phyloP scores from a whole-genome alignment of 1,140 invertebrate genomes.

The Myzus persicae region DNA sequence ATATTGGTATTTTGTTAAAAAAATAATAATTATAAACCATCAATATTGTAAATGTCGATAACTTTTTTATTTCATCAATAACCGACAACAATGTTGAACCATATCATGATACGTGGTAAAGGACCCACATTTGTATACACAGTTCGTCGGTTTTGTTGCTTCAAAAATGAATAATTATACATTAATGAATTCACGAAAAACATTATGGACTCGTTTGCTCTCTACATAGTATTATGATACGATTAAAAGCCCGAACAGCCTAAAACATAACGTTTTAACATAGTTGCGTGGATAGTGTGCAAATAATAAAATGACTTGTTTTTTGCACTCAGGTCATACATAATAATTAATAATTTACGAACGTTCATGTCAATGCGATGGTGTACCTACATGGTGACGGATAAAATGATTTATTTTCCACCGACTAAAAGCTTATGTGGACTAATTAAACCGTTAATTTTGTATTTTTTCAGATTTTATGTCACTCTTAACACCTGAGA shows the following conservation, averaged over 20 bases:
- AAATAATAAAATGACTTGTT: constrained; percentile 1
- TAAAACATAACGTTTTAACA: neutral
- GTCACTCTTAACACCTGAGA: neutral
- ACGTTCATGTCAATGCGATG: neutral
- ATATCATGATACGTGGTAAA: neutral
- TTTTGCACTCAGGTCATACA: neutral
- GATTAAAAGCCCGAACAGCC: neutral
- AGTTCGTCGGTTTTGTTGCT: neutral
- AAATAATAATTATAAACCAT: neutral
- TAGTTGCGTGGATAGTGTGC: neutral
- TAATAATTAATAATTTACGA: neutral
- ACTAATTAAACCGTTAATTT: neutral
- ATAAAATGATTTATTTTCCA: neutral
- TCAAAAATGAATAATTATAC: neutral
- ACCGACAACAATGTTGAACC: too few species aligned
- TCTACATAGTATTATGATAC: neutral
- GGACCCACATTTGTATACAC: too few species aligned
- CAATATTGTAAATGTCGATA: neutral
- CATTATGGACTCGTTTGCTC: neutral
- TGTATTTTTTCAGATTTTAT: neutral
- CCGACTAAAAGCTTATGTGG: neutral
- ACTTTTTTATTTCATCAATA: too few species aligned
- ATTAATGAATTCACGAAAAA: neutral
- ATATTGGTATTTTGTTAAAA: neutral
- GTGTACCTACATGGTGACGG: neutral